Conservation (phyloP, 2,888 invertebrate genomes). For the Dasypolia templi region DNA sequence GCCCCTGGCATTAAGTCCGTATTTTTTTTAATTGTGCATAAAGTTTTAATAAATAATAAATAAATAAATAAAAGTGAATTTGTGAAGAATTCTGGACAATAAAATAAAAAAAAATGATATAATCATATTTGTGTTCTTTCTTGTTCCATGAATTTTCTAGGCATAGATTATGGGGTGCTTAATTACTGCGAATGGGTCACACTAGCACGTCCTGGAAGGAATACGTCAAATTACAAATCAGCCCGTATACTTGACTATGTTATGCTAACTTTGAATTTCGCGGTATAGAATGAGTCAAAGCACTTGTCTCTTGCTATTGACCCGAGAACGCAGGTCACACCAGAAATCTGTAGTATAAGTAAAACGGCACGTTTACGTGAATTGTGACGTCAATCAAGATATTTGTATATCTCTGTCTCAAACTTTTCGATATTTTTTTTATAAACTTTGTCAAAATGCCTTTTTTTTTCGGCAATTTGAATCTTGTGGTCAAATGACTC, state of each 20-base stretch:
- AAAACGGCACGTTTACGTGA: neutral
- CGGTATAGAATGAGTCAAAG: neutral
- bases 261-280: neutral
- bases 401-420: conserved; percentile 3
- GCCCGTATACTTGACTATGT: neutral
- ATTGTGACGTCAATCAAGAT: conserved; percentile 36
- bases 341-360: neutral
- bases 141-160: too few species aligned
- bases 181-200: too few species aligned
- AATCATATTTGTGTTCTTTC: too few species aligned
- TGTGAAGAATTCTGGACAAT: too few species aligned
- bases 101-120: too few species aligned
- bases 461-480: neutral
- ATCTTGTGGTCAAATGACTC: neutral
- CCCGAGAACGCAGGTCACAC: neutral
- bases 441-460: conserved; percentile 16
- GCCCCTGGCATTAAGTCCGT: too few species aligned
- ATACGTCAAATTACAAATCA: too few species aligned
- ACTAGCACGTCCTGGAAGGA: too few species aligned
- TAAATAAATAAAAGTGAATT: too few species aligned
- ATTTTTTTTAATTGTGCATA: too few species aligned
- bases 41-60: too few species aligned
- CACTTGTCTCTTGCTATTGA: conserved; percentile 3
- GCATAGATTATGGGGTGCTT: too few species aligned
- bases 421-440: neutral